Evolutionary conservation across 2,797 vertebrate genomes (phyloP).

Genomic region (Octomys mimax): DNA sequence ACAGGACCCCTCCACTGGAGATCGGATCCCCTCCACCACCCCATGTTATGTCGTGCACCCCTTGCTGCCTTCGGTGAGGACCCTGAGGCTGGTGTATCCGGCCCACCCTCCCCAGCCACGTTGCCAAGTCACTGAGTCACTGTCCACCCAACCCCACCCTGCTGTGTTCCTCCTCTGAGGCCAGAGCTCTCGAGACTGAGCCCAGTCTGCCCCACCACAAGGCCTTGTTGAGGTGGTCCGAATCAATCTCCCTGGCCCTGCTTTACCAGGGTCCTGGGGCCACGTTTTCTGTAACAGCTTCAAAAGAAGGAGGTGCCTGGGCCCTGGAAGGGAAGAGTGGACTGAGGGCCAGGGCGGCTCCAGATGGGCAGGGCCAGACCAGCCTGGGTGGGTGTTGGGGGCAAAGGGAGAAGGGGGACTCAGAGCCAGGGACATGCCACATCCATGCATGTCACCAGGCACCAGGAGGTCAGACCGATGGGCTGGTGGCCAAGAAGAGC

Average conservation of each 20-base stretch:
- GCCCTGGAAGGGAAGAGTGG: not conserved
- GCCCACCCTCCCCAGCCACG: not conserved
- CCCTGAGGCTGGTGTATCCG: not conserved
- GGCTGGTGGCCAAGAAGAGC: too few species aligned
- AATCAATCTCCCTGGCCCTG: not conserved
- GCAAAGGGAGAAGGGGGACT: fast-evolving
- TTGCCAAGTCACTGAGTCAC: not conserved
- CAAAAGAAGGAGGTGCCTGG: not conserved
- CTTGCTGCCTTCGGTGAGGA: not conserved
- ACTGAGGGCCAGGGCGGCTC: fast-evolving
- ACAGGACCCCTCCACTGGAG: not conserved
- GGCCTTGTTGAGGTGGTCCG: not conserved
- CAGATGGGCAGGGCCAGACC: too few species aligned
- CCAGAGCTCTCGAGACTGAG: not conserved
- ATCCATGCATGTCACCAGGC: fast-evolving
- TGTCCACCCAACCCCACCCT: not conserved
- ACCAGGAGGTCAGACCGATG: not conserved
- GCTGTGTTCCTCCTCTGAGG: fast-evolving
- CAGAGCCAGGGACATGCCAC: not conserved
- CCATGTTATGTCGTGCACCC: fast-evolving
- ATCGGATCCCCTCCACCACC: not conserved
- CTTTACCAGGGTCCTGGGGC: too few species aligned
- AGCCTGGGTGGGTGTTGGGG: not conserved
- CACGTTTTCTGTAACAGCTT: not conserved
- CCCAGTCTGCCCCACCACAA: too few species aligned